Percentiles rank a stretch among this genome's conserved stretches.
Conservation (phyloP, 2,113 vertebrate species). For the Pteropus alecto region DNA sequence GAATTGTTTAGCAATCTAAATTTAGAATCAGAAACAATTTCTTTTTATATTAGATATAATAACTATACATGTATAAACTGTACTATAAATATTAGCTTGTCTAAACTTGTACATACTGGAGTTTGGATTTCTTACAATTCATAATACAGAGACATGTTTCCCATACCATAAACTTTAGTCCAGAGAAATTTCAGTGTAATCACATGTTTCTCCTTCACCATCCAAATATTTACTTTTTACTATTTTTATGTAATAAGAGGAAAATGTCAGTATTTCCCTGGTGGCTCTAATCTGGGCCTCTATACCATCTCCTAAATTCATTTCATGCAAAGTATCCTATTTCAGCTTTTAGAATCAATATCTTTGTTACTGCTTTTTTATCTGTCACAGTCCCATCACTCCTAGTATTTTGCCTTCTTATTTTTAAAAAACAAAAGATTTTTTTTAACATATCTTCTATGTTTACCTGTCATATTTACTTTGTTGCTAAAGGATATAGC, state of each 20-base stretch:
- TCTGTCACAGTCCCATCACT: not conserved
- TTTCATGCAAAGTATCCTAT: not conserved
- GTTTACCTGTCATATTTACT: not conserved
- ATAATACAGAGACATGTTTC: not conserved
- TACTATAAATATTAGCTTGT: not conserved
- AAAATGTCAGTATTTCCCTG: not conserved
- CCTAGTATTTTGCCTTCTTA: not conserved
- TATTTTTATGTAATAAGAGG: not conserved
- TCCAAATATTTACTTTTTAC: not conserved
- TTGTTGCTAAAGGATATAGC: not conserved
- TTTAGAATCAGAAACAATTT: not conserved
- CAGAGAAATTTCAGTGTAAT: not conserved
- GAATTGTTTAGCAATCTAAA: not conserved
- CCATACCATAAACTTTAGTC: not conserved
- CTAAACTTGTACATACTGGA: not conserved
- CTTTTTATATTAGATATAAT: not conserved
- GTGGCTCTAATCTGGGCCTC: not conserved
- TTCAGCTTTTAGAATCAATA: not conserved
- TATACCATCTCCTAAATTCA: not conserved
- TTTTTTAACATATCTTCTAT: not conserved
- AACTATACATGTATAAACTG: not conserved
- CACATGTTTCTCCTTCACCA: not conserved
- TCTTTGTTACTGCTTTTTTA: not conserved
- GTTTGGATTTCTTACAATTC: not conserved
- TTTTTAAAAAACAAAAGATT: not conserved